Percentiles rank a stretch among this genome's conserved stretches.
These are phyloP conservation scores for Drosophila colorata DNA, from an alignment of 2,888 invertebrate genomes.

Conservation along the genomic window DNA sequence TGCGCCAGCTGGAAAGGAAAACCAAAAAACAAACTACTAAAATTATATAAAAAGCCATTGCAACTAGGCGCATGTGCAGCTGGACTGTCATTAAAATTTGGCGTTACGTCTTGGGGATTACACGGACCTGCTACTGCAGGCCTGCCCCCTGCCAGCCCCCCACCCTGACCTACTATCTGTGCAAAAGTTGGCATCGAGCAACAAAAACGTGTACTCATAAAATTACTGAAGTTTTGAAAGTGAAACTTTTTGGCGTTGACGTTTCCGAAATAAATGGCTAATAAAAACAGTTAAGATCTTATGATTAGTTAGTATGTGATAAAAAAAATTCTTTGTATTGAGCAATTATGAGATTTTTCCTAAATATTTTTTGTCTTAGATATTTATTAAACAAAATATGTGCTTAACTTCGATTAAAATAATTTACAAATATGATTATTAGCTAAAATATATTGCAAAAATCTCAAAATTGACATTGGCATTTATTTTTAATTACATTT, in stretches of 20 bases:
- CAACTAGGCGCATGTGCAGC: conserved; percentile 42
- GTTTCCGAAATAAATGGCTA: conserved; percentile 18
- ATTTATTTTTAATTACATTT: too few species aligned
- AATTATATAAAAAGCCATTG: conserved; percentile 52
- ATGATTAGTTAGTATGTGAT: neutral
- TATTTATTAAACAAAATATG: neutral
- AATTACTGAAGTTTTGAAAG: conserved; percentile 73
- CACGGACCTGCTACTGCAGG: conserved; percentile 33
- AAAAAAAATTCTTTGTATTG: neutral
- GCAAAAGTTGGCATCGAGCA: conserved; percentile 26
- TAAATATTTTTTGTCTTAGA: neutral
- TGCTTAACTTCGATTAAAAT: too few species aligned
- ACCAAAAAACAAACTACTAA: conserved; percentile 25
- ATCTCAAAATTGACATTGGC: too few species aligned
- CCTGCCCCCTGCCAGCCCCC: neutral
- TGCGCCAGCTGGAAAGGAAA: conserved; percentile 35
- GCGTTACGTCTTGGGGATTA: conserved; percentile 43
- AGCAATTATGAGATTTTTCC: conserved; percentile 11
- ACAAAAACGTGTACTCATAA: conserved; percentile 58
- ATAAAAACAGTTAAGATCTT: conserved; percentile 29
- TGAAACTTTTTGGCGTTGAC: conserved; percentile 64
- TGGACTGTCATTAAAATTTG: conserved; percentile 56
- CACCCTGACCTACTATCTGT: conserved; percentile 4
- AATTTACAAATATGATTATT: too few species aligned
- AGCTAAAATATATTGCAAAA: too few species aligned